Evolutionary conservation across 2,113 vertebrate species (phyloP).

Genomic region (Centropus bengalensis): DNA sequence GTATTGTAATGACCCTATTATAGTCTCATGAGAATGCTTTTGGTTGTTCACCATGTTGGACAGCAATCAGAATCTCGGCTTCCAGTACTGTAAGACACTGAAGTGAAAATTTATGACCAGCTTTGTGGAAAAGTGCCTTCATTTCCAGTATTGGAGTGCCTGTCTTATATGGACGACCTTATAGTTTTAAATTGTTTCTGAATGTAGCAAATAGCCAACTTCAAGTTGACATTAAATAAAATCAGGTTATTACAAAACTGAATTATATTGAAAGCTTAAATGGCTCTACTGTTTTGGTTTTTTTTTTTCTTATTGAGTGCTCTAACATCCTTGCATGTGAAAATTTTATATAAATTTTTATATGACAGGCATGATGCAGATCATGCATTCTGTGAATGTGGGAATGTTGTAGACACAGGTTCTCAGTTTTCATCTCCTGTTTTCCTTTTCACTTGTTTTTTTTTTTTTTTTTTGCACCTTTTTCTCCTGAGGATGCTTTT

Average conservation of each 20-base stretch:
- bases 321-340: background rate
- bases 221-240: background rate
- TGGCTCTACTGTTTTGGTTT: fast-evolving
- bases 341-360: background rate
- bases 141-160: background rate
- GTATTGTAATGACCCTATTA: background rate
- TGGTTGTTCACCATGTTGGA: fast-evolving
- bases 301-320: background rate
- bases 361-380: background rate
- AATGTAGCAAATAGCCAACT: background rate
- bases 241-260: background rate
- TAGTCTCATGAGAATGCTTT: background rate
- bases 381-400: background rate
- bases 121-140: background rate
- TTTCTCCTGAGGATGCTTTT: background rate
- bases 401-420: background rate
- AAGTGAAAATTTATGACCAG: background rate
- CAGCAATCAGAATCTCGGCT: background rate
- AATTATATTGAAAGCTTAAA: background rate
- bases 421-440: background rate
- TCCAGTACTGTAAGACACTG: background rate
- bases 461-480: background rate
- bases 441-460: background rate
- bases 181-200: background rate
- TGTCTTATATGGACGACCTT: background rate